Base-by-base conservation (phyloP, 2,888 invertebrate genomes). In the Spisula subtruncata region DNA sequence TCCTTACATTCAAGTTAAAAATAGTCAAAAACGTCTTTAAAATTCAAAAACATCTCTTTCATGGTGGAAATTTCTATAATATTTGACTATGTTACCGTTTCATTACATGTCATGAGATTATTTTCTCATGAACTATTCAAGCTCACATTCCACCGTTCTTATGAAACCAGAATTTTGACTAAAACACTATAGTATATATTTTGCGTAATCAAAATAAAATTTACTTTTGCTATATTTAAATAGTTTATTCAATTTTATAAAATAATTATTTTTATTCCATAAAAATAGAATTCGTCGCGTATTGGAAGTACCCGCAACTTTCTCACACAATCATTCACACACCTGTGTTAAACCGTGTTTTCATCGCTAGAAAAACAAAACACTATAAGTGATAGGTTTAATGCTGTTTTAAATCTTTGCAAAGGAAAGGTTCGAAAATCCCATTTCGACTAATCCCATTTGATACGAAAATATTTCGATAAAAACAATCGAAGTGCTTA, bases 401-500 rank as follows among this genome's bases (percentile, higher is more conserved):
- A 79, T 20, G 25, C 81, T 20, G n/a, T 79, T 83, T 66, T 35
- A 82, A 54, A 85, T 81, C 81, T 16, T 71, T 20, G n/a, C 56
- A 46, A 35, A 56, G 6, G 56, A 81, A 85, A 81, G 20, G 81
- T 84, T 66, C 41, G 25, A 84, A 88, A 88, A 84, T 81, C 88
- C 85, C 81, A 84, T 88, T 81, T 81, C 32, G 56, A 71, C n/a
- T 89, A 89, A 89, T 89, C 88, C 89, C 81, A 32, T 86, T 79
- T 85, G 88, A 75, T 89, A 75, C 75, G 56, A 86, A 91, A 89
- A 89, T 90, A 89, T 90, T 91, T 86, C 79, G 60, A 84, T 85
- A 87, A 85, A 89, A 79, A 88, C 89, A 91, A 90, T 88, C 84
- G 60, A 66, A 71, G 84, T 85, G 66, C 66, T 88, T 88, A 88